Evolutionary conservation across 2,888 invertebrate genomes (phyloP).

Genomic region (Euzetes globulus): DNA sequence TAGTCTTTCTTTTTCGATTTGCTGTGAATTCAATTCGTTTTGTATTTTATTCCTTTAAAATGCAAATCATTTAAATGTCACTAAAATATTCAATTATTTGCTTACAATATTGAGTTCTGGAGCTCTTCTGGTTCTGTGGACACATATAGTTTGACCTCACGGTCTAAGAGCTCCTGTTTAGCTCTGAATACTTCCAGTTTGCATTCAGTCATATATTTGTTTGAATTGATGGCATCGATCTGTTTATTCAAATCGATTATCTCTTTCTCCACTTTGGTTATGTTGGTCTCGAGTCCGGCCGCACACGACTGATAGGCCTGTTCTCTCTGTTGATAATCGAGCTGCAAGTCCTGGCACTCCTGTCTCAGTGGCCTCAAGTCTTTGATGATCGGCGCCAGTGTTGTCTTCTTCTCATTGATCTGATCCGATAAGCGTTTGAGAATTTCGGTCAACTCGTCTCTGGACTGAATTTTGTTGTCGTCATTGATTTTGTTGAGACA

Average conservation of each 20-base stretch:
- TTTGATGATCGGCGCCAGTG: conserved; percentile 54
- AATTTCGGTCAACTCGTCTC: conserved; percentile 53
- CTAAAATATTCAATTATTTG: conserved; percentile 26
- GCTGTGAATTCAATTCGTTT: conserved; percentile 55
- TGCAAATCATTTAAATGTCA: conserved; percentile 19
- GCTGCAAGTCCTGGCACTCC: conserved; percentile 56
- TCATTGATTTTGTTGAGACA: conserved; percentile 54
- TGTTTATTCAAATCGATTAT: conserved; percentile 38
- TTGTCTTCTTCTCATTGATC: conserved; percentile 59
- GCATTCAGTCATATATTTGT: conserved; percentile 43
- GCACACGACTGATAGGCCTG: conserved; percentile 59
- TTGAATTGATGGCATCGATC: conserved; percentile 10
- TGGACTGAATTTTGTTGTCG: conserved; percentile 49
- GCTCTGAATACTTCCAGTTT: conserved; percentile 43
- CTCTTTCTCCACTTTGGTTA: conserved; percentile 54
- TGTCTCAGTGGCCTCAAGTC: conserved; percentile 61
- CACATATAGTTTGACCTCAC: conserved; percentile 23
- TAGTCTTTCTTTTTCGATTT: conserved; percentile 42
- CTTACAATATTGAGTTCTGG: conserved; percentile 34
- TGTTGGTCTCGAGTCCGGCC: conserved; percentile 53
- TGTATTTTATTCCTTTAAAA: conserved; percentile 57
- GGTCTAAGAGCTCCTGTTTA: conserved; percentile 36
- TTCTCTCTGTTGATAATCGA: conserved; percentile 63
- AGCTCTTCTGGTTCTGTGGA: not conserved
- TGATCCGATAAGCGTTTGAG: conserved; percentile 52